Percentiles rank a stretch among this genome's conserved stretches.
These are phyloP conservation scores for Peromyscus polionotus DNA, from an alignment of 2,113 vertebrate genomes.

Conservation along the genomic window DNA sequence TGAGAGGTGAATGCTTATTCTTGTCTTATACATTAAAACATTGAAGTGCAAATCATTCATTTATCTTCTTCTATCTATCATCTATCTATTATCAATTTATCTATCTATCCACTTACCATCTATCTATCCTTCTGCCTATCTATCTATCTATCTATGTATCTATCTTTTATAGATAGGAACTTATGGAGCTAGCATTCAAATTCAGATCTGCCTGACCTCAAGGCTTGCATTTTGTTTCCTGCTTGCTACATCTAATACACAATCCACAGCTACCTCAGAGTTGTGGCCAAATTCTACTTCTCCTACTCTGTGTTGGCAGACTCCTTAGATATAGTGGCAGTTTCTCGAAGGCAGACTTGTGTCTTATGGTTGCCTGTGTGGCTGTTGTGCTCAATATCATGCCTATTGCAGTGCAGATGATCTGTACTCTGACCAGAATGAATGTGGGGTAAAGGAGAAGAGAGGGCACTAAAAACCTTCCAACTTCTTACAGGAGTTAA, in stretches of 20 bases:
- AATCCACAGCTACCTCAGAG: neutral
- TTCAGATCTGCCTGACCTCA: neutral
- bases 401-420: neutral
- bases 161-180: slow-evolving; percentile 5
- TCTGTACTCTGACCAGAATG: neutral
- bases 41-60: slow-evolving; percentile 39
- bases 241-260: neutral
- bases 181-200: slow-evolving; percentile 23
- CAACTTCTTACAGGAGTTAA: neutral
- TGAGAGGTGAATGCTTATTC: neutral
- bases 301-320: neutral
- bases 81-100: neutral
- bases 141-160: no score
- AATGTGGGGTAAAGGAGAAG: neutral
- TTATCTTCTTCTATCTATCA: neutral
- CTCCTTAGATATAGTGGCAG: neutral
- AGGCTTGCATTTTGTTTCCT: neutral
- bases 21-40: slow-evolving; percentile 33
- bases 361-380: neutral
- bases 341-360: neutral
- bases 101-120: no score
- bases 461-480: neutral
- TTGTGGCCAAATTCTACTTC: neutral
- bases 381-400: neutral
- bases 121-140: neutral